Percentiles rank a stretch among this genome's conserved stretches.
Conservation (phyloP, 1,140 invertebrate genomes). For the roundworm (Caenorhabditis elegans) region WBcel235 BX284602.5:12727001-12727500, state of each 20-base stretch:
- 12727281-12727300: too few species aligned
- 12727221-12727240: background rate
- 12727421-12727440: slow-evolving; percentile 79
- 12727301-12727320: background rate
- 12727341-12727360: background rate
- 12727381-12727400: slow-evolving; percentile 69
- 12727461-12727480: slow-evolving; percentile 91
- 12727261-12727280: background rate
- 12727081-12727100: too few species aligned
- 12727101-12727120: too few species aligned
- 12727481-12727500: slow-evolving; percentile 73
- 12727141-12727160: too few species aligned
- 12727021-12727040: too few species aligned
- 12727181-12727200: too few species aligned
- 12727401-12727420: slow-evolving; percentile 99
- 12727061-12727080: too few species aligned
- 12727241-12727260: background rate
- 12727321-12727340: slow-evolving; percentile 17
- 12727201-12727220: too few species aligned
- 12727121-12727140: too few species aligned
- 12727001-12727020: too few species aligned
- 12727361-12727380: slow-evolving; percentile 48
- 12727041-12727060: too few species aligned
- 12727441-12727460: slow-evolving; percentile 82
- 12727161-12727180: too few species aligned